Evolutionary conservation across 2,797 vertebrate species (phyloP), one percentile per base, ranked within the genome.

Genomic region (Sebastes baramenuke): DNA sequence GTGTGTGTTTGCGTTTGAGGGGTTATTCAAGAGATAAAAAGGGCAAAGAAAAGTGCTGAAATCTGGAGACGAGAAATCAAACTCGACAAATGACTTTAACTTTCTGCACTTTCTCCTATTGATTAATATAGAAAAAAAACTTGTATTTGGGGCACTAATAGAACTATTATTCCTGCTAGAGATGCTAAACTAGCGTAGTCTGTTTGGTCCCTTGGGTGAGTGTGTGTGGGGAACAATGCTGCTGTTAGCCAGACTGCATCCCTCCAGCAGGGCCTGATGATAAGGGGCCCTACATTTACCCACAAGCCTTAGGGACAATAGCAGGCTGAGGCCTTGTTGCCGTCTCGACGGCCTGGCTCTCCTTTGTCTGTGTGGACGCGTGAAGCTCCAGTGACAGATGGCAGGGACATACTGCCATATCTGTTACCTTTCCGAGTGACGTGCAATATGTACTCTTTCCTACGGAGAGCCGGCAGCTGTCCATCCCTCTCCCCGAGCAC

Each of bases 391-490:
- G 95, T 96, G 97, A 97, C 97, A 98, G 97, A 98, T 98, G 97
- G 97, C 94, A 92, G 94, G 88, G 94, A 94, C 94, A 94, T 95
- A 94, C 95, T 96, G 96, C 94, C 92, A 93, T 96, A 96, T 97
- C 96, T 96, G 96, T 95, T 97, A 97, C 97, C 96, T 97, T 97
- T 96, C 94, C 87, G 89, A 94, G 92, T 96, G 96, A 97, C 95
- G 95, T 96, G 94, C 96, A 97, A 96, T 95, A 96, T 97, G 97
- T 97, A 95, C 95, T 87, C 85, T 90, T 95, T 95, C 94, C 95
- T 95, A 90, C 92, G 89, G 96, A 95, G 95, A 96, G 94, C 94
- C 93, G 91, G 96, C 97, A 97, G 96, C 96, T 97, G 96, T 96
- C 97, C 94, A 92, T 93, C 91, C 94, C 75, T 90, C 79, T 88